Conservation (phyloP, 2,113 vertebrate genomes). For the Caranx ignobilis region DNA sequence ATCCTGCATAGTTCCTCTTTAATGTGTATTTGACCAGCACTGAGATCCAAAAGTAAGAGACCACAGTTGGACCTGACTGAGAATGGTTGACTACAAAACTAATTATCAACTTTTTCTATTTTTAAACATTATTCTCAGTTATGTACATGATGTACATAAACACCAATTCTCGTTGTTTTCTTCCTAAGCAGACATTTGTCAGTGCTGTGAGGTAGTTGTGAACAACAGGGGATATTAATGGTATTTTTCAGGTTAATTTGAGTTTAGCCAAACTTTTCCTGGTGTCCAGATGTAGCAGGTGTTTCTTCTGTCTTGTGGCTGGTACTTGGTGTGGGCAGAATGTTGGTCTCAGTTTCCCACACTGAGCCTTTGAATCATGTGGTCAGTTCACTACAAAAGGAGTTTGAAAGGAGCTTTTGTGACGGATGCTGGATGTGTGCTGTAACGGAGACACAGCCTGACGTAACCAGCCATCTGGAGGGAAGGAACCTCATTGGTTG, state of each 20-base stretch:
- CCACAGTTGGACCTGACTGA: too few species aligned
- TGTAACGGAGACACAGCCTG: slow-evolving; percentile 10
- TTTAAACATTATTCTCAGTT: too few species aligned
- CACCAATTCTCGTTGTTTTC: too few species aligned
- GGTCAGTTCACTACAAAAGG: slow-evolving; percentile 58
- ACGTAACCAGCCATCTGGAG: slow-evolving; percentile 67
- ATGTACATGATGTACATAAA: too few species aligned
- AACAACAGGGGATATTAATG: too few species aligned
- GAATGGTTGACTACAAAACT: too few species aligned
- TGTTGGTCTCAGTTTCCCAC: slow-evolving; percentile 66
- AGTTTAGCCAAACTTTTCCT: background rate
- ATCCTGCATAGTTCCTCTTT: too few species aligned
- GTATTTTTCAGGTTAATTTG: background rate
- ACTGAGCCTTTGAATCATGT: slow-evolving; percentile 50
- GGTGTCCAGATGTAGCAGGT: slow-evolving; percentile 45
- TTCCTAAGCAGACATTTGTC: too few species aligned
- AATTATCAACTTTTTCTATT: too few species aligned
- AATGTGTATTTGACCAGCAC: too few species aligned
- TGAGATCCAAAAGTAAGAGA: too few species aligned
- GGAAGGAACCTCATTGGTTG: slow-evolving; percentile 44
- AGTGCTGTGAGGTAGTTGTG: too few species aligned
- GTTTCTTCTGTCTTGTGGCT: slow-evolving; percentile 13
- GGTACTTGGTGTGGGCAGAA: slow-evolving; percentile 49
- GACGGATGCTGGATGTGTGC: slow-evolving; percentile 37
- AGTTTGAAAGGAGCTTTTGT: slow-evolving; percentile 22